Percentiles rank a stretch among this genome's conserved stretches.
These are phyloP conservation scores for Montifringilla adamsi DNA, from an alignment of 2,113 vertebrate species.

Conservation along the genomic window DNA sequence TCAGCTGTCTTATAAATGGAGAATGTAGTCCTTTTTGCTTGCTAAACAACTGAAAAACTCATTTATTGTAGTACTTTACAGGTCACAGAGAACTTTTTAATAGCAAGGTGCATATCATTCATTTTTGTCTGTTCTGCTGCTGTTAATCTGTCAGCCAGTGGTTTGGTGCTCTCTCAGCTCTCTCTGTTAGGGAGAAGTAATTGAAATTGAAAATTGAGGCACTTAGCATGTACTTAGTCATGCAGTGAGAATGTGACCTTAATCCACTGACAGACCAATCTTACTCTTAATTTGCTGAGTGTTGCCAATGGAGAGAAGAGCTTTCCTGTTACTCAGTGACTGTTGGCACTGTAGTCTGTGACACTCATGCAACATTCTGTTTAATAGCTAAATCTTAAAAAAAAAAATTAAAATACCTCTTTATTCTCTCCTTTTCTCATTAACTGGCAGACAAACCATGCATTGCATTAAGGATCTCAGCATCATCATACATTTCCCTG, in stretches of 20 bases:
- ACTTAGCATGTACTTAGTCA: background rate
- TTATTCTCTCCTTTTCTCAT: background rate
- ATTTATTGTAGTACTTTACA: background rate
- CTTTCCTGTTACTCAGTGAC: background rate
- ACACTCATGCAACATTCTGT: background rate
- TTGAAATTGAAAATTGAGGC: conserved; percentile 1
- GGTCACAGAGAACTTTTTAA: background rate
- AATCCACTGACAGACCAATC: background rate
- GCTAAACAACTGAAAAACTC: background rate
- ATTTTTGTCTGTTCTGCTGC: background rate
- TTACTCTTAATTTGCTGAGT: background rate
- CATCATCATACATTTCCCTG: background rate
- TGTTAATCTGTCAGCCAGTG: background rate
- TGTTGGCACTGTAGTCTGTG: background rate
- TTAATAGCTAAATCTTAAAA: background rate
- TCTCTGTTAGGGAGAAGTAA: background rate
- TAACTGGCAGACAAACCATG: background rate
- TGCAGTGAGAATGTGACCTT: conserved; percentile 11
- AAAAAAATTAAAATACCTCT: background rate
- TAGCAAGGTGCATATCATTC: background rate
- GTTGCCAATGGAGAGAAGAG: background rate
- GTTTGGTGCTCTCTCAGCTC: background rate
- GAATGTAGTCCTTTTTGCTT: background rate
- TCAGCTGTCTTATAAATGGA: background rate
- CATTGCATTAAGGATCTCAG: background rate